phyloP scores from a whole-genome alignment of 1,140 invertebrate species.

The Sycophila sp. region DNA sequence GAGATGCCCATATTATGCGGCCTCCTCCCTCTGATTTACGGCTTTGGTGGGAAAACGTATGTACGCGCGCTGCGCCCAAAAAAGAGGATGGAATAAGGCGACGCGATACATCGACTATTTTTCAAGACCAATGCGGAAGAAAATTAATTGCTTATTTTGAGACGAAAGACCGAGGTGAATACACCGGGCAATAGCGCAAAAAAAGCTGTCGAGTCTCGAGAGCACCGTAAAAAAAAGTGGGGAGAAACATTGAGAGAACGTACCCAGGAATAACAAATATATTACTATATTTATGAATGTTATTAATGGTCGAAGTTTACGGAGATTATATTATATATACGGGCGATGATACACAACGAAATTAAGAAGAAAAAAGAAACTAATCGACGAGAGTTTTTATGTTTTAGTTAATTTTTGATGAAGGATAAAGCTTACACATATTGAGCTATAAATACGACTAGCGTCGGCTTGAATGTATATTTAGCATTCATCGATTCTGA shows the following conservation, averaged over 20 bases:
- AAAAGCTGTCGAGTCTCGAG: too few relatives aligned
- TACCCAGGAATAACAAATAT: conserved; percentile 17
- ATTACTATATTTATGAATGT: conserved; percentile 35
- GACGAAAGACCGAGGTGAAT: background rate
- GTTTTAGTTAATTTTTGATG: too few relatives aligned
- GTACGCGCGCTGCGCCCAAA: background rate
- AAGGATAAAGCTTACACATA: too few relatives aligned
- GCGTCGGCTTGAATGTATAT: too few relatives aligned
- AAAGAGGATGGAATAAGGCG: conserved; percentile 5
- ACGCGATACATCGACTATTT: conserved; percentile 21
- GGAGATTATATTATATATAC: background rate
- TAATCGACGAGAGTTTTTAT: too few relatives aligned
- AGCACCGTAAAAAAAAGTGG: too few relatives aligned
- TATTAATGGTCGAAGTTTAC: conserved; percentile 31
- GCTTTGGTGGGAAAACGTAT: conserved; percentile 23
- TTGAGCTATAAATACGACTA: too few relatives aligned
- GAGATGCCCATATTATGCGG: conserved; percentile 29
- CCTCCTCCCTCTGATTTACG: conserved; percentile 23
- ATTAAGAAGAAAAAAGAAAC: too few relatives aligned
- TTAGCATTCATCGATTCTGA: background rate
- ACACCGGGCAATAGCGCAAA: background rate
- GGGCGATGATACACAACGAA: background rate
- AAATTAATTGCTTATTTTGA: conserved; percentile 36
- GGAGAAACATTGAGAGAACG: conserved; percentile 7
- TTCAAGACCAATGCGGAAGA: background rate